These are phyloP conservation scores for Agonopterix alstromeriana DNA, from an alignment of 2,888 invertebrate genomes.

Conservation along the genomic window DNA sequence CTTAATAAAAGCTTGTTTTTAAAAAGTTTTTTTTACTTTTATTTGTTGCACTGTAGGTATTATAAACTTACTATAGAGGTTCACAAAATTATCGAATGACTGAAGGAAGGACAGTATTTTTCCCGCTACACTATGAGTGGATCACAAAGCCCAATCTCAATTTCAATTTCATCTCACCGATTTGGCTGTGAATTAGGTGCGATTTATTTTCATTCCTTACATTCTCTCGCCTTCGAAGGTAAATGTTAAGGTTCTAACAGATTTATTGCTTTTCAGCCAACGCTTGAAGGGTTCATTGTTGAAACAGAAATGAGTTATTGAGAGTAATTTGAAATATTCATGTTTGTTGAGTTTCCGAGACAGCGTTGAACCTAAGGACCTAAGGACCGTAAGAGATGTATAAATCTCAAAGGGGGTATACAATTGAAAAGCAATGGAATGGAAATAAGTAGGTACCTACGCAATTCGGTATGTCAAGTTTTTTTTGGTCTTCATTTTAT, in stretches of 20 bases:
- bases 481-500: no score
- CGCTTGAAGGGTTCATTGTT: conserved; percentile 33
- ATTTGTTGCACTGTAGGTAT: no score
- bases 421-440: not conserved
- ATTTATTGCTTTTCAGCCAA: conserved; percentile 35
- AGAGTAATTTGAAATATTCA: conserved; percentile 10
- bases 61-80: no score
- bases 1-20: no score
- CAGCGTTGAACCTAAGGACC: not conserved
- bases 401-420: not conserved
- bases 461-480: no score
- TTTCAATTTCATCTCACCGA: conserved; percentile 52
- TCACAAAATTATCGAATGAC: no score
- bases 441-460: not conserved
- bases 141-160: conserved; percentile 34
- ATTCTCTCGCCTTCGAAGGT: conserved; percentile 28
- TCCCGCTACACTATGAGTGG: not conserved
- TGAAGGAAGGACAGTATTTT: no score
- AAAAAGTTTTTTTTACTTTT: no score
- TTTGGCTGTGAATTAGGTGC: conserved; percentile 46
- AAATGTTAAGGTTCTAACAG: conserved; percentile 31
- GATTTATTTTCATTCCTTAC: conserved; percentile 53
- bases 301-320: conserved; percentile 18
- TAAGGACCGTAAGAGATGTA: not conserved
- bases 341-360: not conserved